Percentiles rank a stretch among this genome's conserved stretches.
These are phyloP conservation scores for Trichogramma evanescens DNA, from an alignment of 2,888 invertebrate genomes.

Conservation along the genomic window DNA sequence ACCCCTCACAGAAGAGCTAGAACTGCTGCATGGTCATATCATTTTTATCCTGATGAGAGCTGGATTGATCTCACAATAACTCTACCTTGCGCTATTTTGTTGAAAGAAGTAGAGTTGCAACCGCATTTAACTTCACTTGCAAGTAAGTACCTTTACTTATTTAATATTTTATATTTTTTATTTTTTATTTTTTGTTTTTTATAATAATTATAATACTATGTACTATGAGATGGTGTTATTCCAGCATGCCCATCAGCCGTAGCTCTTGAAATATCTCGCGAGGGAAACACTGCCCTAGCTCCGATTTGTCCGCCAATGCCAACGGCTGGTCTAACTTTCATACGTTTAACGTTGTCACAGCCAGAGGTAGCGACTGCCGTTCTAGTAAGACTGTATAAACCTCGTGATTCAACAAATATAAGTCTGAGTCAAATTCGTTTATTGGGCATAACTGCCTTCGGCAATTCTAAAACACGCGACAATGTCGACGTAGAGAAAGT, in stretches of 20 bases:
- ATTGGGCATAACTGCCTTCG: conserved; percentile 78
- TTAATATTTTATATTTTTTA: not conserved
- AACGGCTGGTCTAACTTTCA: conserved; percentile 81
- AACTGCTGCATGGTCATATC: conserved; percentile 92
- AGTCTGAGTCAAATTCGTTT: conserved; percentile 81
- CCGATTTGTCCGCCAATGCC: conserved; percentile 80
- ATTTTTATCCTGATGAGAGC: conserved; percentile 85
- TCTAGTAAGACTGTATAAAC: conserved; percentile 71
- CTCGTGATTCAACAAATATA: conserved; percentile 82
- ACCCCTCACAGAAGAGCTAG: conserved; percentile 78
- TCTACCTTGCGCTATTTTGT: conserved; percentile 79
- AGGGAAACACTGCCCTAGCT: conserved; percentile 68
- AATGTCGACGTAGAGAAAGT: conserved; percentile 52
- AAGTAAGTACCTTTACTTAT: conserved; percentile 49
- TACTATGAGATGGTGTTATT: conserved; percentile 16
- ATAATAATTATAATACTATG: not conserved
- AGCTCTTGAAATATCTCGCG: conserved; percentile 76
- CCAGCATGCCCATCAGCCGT: conserved; percentile 83
- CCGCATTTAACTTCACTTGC: conserved; percentile 79
- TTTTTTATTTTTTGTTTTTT: not conserved
- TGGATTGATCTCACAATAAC: conserved; percentile 82
- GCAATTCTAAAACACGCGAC: conserved; percentile 48
- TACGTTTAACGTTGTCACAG: conserved; percentile 72
- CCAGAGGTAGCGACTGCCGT: conserved; percentile 83
- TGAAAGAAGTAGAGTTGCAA: conserved; percentile 81